A percentile compares a stretch with the other conserved stretches of the same genome.
Conservation (phyloP, 2,113 vertebrate genomes). For the Oncorhynchus kisutch region DNA sequence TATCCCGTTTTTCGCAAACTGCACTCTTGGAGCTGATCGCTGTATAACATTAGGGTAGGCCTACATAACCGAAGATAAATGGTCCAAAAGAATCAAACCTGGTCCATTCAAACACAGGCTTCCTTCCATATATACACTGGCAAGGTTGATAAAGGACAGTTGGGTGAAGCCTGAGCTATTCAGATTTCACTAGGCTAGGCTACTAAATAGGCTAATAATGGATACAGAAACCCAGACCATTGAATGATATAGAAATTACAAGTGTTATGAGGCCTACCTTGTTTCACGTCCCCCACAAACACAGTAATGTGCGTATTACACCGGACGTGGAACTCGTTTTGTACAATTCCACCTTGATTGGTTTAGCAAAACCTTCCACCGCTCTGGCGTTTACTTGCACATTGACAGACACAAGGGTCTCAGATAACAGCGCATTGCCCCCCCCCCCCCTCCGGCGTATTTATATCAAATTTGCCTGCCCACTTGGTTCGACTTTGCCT, state of each 20-base stretch:
- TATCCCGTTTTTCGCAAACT: neutral
- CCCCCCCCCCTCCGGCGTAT: conserved; percentile 18
- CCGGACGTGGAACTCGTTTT: conserved; percentile 46
- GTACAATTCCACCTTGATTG: conserved; percentile 71
- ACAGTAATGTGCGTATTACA: conserved; percentile 44
- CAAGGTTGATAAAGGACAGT: conserved; percentile 56
- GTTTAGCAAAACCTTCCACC: conserved; percentile 62
- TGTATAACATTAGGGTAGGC: neutral
- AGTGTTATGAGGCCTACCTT: conserved; percentile 58
- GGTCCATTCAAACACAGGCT: neutral
- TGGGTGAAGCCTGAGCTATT: conserved; percentile 24
- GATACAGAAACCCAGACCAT: conserved; percentile 35
- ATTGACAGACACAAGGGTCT: conserved; percentile 52
- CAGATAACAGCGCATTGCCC: conserved; percentile 33
- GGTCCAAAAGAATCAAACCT: neutral
- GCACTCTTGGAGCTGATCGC: neutral
- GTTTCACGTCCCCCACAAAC: conserved; percentile 34
- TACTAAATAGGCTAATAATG: conserved; percentile 25
- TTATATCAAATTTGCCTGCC: conserved; percentile 17
- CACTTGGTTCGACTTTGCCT: conserved; percentile 57
- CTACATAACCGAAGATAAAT: neutral
- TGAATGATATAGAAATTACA: conserved; percentile 11
- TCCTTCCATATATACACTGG: neutral
- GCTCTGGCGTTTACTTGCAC: conserved; percentile 46
- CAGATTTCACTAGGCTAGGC: neutral